phyloP scores from a whole-genome alignment of 92 coral and sea anemone genomes.

The Palythoa grandis region DNA sequence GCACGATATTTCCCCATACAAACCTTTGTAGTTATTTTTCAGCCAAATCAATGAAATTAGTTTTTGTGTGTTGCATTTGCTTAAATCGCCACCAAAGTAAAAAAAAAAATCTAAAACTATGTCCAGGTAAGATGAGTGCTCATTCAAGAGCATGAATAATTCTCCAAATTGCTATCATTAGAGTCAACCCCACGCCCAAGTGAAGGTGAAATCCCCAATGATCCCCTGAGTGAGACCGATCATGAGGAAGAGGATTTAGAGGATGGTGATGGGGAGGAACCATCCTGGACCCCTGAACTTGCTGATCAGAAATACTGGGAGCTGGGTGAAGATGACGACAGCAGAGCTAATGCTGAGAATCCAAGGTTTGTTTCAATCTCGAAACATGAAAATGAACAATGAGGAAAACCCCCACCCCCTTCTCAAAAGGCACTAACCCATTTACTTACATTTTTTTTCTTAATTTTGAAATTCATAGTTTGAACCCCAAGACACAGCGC shows the following conservation, averaged over 20 bases:
- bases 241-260: constrained; percentile 32
- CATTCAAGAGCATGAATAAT: constrained; percentile 1
- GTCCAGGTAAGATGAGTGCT: not conserved
- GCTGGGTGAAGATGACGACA: constrained; percentile 51
- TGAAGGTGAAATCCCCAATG: not conserved
- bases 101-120: not conserved
- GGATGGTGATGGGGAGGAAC: constrained; percentile 38
- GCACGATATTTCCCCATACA: constrained; percentile 1
- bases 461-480: constrained; percentile 20
- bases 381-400: not conserved
- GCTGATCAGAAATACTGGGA: constrained; percentile 49
- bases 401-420: not conserved
- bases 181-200: constrained; percentile 7
- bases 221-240: constrained; percentile 10
- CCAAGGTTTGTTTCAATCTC: constrained; percentile 34
- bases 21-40: not conserved
- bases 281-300: constrained; percentile 54
- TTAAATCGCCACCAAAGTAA: constrained; percentile 1
- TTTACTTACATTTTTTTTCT: not conserved
- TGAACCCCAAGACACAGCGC: constrained; percentile 29
- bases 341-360: constrained; percentile 39
- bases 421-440: not conserved
- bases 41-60: not conserved
- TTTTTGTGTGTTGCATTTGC: not conserved
- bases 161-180: not conserved